phyloP scores from a whole-genome alignment of 2,888 invertebrate genomes.

The Scrobipalpa costella region DNA sequence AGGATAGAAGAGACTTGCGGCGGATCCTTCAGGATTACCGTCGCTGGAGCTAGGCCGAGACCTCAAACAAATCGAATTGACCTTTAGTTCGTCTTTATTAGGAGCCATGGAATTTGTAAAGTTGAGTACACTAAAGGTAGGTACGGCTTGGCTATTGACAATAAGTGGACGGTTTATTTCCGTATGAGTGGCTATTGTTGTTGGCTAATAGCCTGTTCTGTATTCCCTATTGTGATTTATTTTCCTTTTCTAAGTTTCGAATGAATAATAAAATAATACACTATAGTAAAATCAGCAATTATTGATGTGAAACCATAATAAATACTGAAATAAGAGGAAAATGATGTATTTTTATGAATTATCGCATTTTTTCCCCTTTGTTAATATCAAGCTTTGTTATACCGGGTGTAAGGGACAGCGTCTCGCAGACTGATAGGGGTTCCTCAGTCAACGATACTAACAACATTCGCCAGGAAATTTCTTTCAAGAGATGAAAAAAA shows the following conservation, averaged over 20 bases:
- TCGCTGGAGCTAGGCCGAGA: slow-evolving; percentile 42
- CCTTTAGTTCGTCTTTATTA: slow-evolving; percentile 31
- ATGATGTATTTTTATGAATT: no score
- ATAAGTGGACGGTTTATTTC: not conserved
- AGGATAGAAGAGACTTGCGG: slow-evolving; percentile 49
- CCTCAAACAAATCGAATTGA: slow-evolving; percentile 37
- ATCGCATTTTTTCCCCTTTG: no score
- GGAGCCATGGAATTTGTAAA: slow-evolving; percentile 2
- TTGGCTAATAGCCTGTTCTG: not conserved
- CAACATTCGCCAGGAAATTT: no score
- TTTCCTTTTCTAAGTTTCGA: not conserved
- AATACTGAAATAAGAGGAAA: no score
- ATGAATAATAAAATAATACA: no score
- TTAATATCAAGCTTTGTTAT: not conserved
- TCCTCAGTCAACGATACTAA: no score
- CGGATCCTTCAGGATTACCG: slow-evolving; percentile 49
- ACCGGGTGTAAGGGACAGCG: no score
- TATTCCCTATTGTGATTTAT: not conserved
- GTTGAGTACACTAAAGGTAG: slow-evolving; percentile 2
- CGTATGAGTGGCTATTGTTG: not conserved
- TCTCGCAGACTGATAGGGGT: not conserved
- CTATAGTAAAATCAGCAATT: no score
- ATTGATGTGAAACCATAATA: no score
- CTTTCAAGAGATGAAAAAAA: no score
- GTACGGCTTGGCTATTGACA: not conserved